Conservation (phyloP, 2,797 vertebrate genomes). For the Poeciliopsis paucimaculata region DNA sequence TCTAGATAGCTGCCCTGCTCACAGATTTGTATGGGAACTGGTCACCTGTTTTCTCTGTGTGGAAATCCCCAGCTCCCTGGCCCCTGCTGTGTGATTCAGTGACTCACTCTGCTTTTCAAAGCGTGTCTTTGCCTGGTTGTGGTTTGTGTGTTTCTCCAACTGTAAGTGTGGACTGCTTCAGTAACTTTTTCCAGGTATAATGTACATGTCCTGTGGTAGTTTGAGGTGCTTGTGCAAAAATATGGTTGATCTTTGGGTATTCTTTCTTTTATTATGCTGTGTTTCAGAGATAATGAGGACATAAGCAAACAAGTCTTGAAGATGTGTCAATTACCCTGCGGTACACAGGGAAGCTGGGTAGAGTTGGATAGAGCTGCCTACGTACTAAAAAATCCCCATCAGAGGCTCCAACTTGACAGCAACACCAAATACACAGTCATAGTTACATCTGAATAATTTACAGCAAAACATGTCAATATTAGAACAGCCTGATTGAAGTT, state of each 20-base stretch:
- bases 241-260: slow-evolving; percentile 4
- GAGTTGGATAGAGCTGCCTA: slow-evolving; percentile 19
- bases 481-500: background rate
- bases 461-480: background rate
- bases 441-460: background rate
- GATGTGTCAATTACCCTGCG: slow-evolving; percentile 38
- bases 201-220: slow-evolving; percentile 8
- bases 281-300: slow-evolving; percentile 52
- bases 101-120: slow-evolving; percentile 70
- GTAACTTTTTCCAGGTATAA: slow-evolving; percentile 10
- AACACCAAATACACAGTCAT: background rate
- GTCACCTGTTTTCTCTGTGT: slow-evolving; percentile 73
- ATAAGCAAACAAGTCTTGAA: slow-evolving; percentile 42
- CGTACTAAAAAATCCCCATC: background rate
- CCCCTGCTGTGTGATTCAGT: slow-evolving; percentile 62
- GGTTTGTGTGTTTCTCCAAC: slow-evolving; percentile 33
- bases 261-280: slow-evolving; percentile 11
- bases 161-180: slow-evolving; percentile 20
- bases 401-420: background rate
- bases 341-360: background rate
- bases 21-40: slow-evolving; percentile 58
- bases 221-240: slow-evolving; percentile 7
- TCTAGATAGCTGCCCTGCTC: slow-evolving; percentile 46
- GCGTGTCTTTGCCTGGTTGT: slow-evolving; percentile 55
- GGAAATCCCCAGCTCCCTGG: slow-evolving; percentile 79